Evolutionary conservation across 64 coral and sea anemone genomes (phyloP).

Genomic region (Stichodactyla helianthus): DNA sequence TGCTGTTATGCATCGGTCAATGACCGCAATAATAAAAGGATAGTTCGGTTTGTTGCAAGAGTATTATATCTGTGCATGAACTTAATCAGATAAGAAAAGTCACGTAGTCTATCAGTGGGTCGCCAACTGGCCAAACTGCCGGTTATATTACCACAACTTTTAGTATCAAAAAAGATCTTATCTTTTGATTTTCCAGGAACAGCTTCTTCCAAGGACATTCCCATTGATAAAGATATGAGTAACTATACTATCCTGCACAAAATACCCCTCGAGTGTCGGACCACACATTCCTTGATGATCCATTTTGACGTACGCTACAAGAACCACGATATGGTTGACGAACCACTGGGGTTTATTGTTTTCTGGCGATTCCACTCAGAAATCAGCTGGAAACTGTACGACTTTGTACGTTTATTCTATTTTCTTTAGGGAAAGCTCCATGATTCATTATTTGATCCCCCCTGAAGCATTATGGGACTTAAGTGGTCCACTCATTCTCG

Average conservation of each 20-base stretch:
- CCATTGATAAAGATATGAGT: not conserved
- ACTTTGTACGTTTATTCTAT: not conserved
- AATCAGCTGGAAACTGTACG: not conserved
- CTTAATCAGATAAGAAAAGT: too few relatives aligned
- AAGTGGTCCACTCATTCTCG: not conserved
- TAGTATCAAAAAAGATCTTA: not conserved
- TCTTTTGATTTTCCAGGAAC: not conserved
- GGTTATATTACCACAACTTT: not conserved
- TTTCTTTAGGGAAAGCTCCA: not conserved
- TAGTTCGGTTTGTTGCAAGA: too few relatives aligned
- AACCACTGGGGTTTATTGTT: slow-evolving; percentile 2
- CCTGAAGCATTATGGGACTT: not conserved
- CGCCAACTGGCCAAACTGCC: too few relatives aligned
- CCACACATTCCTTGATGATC: not conserved
- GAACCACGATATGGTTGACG: not conserved
- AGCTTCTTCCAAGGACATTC: not conserved
- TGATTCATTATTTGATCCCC: not conserved
- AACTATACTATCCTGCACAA: not conserved
- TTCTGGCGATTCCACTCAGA: not conserved
- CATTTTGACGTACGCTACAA: not conserved
- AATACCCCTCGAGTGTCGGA: not conserved
- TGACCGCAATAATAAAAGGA: too few relatives aligned
- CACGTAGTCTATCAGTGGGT: too few relatives aligned
- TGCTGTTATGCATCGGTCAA: too few relatives aligned
- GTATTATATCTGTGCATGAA: too few relatives aligned